Evolutionary conservation across 2,888 invertebrate genomes (phyloP).

Genomic region (Spisula solida): DNA sequence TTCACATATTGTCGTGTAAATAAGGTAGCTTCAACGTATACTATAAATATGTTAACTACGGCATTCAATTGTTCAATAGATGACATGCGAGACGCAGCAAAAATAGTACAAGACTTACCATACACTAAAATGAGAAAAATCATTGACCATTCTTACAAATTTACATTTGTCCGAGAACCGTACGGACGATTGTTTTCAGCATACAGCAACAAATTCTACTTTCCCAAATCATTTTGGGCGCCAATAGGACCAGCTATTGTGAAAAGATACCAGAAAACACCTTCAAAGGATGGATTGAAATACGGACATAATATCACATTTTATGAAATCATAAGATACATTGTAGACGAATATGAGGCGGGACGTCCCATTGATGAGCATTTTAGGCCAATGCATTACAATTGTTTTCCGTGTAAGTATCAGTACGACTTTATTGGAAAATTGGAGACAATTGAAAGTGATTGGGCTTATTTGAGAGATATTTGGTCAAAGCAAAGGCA

Average conservation of each 20-base stretch:
- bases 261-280: background rate
- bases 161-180: constrained; percentile 3
- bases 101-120: background rate
- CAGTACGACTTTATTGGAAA: constrained; percentile 3
- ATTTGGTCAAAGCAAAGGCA: background rate
- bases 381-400: background rate
- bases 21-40: background rate
- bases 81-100: background rate
- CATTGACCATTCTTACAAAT: background rate
- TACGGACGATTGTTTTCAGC: background rate
- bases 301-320: constrained; percentile 29
- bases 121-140: background rate
- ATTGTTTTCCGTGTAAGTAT: background rate
- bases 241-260: background rate
- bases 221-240: background rate
- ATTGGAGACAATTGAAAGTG: background rate
- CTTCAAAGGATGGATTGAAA: background rate
- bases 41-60: background rate
- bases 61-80: background rate
- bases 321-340: background rate
- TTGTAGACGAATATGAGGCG: background rate
- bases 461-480: background rate
- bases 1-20: background rate
- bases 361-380: constrained; percentile 11
- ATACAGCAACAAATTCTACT: constrained; percentile 22